Percentiles rank a stretch among this genome's conserved stretches.
Conservation (phyloP, 2,888 invertebrate species). For the Nomada flava region DNA sequence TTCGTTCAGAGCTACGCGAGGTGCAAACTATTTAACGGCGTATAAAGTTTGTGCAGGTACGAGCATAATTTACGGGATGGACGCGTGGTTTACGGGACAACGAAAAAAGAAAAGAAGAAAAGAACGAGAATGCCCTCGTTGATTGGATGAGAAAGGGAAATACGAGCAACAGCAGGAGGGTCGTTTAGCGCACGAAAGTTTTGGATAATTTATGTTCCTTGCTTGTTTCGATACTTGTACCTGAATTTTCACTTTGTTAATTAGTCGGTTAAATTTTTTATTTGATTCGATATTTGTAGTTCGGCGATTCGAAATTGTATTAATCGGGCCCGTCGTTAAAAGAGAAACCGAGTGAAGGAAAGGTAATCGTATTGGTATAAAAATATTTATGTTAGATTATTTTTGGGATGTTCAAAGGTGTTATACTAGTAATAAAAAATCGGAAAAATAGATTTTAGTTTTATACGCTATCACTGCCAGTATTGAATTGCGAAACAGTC, state of each 20-base stretch:
- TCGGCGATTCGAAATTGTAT: too few species aligned
- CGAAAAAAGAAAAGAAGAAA: background rate
- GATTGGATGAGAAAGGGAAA: slow-evolving; percentile 10
- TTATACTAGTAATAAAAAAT: too few species aligned
- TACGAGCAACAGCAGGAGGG: background rate
- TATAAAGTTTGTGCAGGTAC: background rate
- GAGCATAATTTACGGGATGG: slow-evolving; percentile 5
- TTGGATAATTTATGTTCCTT: slow-evolving; percentile 32
- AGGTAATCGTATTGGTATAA: too few species aligned
- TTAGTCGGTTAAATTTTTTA: slow-evolving; percentile 6
- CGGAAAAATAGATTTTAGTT: too few species aligned
- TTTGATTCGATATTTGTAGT: too few species aligned
- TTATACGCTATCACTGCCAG: too few species aligned
- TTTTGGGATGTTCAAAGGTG: too few species aligned
- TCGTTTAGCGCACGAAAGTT: slow-evolving; percentile 15
- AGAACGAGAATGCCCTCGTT: background rate
- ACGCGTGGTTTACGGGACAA: slow-evolving; percentile 3
- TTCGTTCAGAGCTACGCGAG: background rate
- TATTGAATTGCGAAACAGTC: too few species aligned
- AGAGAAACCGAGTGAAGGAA: too few species aligned
- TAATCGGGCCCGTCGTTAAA: too few species aligned
- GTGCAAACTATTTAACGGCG: background rate
- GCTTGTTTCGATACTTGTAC: background rate
- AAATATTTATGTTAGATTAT: too few species aligned
- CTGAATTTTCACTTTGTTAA: background rate